Base-by-base conservation (phyloP, 2,113 vertebrate species). In the Oplegnathus fasciatus region DNA sequence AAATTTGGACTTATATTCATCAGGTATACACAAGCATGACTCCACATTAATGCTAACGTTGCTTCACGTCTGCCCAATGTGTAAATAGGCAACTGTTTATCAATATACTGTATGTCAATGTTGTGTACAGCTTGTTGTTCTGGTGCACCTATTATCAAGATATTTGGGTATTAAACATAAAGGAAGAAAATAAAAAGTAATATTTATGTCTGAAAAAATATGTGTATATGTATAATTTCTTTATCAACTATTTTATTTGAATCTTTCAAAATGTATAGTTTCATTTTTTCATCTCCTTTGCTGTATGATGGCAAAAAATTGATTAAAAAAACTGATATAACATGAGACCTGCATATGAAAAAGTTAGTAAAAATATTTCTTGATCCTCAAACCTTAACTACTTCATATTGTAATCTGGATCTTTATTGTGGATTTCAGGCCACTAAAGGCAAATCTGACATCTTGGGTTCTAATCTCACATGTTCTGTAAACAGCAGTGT, bases 401-500 rank as follows among this genome's bases (percentile, higher is more conserved):
- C 2, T 55, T n/a, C 32, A 46, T n/a, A 9, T 20, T 20, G 24
- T 18, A n/a, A 42, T 50, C 48, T 57, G 1, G 1, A 18, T n/a
- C 22, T 15, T 54, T 18, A 6, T 66, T 20, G 5, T 1, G 28
- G 11, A 55, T 44, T 26, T 66, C 5, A 54, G 44, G 15, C 30
- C 37, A 7, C 28, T 54, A 11, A 5, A 0, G 7, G 2, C 22
- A 58, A 40, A 40, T 60, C 57, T 14, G 75, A 44, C 52, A 22
- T 74, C 4, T 57, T 22, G 9, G 10, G 30, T 9, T 65, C 13
- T 70, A 26, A 50, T 50, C 44, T 70, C 46, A 55, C 18, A 40
- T 26, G 32, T 54, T 50, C 22, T 30, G 40, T 60, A 22, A 81
- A 60, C 71, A 71, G 50, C 30, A 60, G 46, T 50, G 28, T 50